Evolutionary conservation across 2,113 vertebrate genomes (phyloP).

Genomic region (Eulacestoma nigropectus): DNA sequence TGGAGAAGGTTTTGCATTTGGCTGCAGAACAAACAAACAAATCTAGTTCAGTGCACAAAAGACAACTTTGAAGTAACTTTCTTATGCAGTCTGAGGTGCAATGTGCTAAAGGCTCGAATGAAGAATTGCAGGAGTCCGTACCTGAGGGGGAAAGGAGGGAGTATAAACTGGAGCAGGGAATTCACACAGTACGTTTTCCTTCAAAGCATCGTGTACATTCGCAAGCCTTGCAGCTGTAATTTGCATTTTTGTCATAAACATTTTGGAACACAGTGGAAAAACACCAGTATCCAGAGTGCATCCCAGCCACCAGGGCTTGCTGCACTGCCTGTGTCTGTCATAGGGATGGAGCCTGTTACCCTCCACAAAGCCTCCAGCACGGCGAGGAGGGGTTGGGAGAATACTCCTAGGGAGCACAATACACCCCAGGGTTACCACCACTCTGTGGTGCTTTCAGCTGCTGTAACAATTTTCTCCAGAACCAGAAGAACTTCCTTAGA

Average conservation of each 20-base stretch:
- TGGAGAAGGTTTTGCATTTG: conserved; percentile 40
- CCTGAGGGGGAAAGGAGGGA: neutral
- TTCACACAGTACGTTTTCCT: neutral
- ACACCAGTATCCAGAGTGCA: neutral
- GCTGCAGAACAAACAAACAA: conserved; percentile 47
- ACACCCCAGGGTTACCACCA: neutral
- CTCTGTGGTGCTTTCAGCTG: neutral
- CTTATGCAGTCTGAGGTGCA: neutral
- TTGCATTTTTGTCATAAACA: neutral
- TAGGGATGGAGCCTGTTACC: neutral
- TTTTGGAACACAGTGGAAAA: neutral
- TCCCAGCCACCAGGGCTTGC: neutral
- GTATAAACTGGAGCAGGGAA: neutral
- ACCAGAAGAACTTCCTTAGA: neutral
- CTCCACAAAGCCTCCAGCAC: neutral
- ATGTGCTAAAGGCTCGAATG: neutral
- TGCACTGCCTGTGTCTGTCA: neutral
- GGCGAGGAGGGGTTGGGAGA: neutral
- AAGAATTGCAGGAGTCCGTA: neutral
- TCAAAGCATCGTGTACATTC: neutral
- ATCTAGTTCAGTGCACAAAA: neutral
- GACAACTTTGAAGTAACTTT: conserved; percentile 30
- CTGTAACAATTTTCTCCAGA: neutral
- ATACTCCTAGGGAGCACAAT: neutral
- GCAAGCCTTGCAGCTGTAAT: neutral